Evolutionary conservation across 2,888 invertebrate genomes (phyloP), one percentile per base, ranked within the genome.

Genomic region (Unio pictorum): DNA sequence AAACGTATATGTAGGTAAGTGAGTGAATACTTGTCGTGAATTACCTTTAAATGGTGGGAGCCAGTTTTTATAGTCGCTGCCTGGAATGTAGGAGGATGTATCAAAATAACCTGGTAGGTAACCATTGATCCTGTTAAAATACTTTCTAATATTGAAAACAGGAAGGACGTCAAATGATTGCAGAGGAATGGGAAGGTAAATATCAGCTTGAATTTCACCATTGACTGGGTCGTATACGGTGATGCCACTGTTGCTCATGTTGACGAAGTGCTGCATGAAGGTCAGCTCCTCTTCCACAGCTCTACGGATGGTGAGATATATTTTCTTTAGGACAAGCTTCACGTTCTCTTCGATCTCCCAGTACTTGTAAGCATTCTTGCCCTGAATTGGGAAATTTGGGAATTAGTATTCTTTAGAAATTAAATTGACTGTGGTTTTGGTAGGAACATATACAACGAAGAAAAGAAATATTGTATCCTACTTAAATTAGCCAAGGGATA

Each of bases 21-120:
- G 45, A 45, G 11, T 45, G 11, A 45, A 45, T 45, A 45, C 2
- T 55, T 61, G 1, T 28, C 28, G 4, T 55, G 45, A 74, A 73
- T 90, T 90, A 96, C 96, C 95, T 90, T 93, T 93, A 88, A 95
- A 96, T 5, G 97, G 96, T 60, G 97, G 97, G 81, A 97, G 85
- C 92, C 95, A 94, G 74, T 94, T 94, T 63, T 93, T 92, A 3
- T 94, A 93, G 88, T 95, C 94, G 82, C 94, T 60, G 30, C 73
- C 92, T 0, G 95, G 94, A 77, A 94, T 93, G 82, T 95, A 93
- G 78, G 71, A 58, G 20, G 71, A 61, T 30, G 78, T 59, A 61
- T 71, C 64, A n/a, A 64, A 64, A 11, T 63, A 34, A 4, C 65
- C 54, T 45, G 80, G 78, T n/a, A 75, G 55, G 57, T 76, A 71